These are phyloP conservation scores for Tetragonula clypearis DNA, from an alignment of 1,140 invertebrate species.

Conservation along the genomic window DNA sequence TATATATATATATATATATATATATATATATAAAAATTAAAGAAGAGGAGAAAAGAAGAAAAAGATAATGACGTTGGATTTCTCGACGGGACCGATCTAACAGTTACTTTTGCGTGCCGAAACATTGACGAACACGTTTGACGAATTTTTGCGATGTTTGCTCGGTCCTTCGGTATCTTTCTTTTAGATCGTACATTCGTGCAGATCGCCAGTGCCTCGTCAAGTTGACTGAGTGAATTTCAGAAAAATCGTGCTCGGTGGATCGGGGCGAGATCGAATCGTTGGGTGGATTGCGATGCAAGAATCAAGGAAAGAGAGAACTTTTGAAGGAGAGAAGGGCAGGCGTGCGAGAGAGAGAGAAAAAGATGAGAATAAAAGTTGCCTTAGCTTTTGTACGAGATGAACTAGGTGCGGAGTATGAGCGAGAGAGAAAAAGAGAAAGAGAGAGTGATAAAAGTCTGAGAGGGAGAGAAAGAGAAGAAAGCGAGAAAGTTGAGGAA, in stretches of 20 bases:
- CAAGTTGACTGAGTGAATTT: background rate
- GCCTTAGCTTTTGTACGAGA: slow-evolving; percentile 78
- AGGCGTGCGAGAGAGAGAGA: slow-evolving; percentile 18
- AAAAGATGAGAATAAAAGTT: slow-evolving; percentile 55
- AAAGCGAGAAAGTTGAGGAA: background rate
- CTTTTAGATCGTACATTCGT: background rate
- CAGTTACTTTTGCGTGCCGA: background rate
- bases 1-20: too few species aligned
- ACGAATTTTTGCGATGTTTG: background rate
- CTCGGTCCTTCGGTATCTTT: background rate
- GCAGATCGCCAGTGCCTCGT: background rate
- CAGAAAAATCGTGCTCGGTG: background rate
- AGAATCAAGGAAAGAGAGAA: slow-evolving; percentile 1
- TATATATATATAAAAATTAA: background rate
- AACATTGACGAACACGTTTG: background rate
- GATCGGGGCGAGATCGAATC: background rate
- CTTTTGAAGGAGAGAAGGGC: background rate
- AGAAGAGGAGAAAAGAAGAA: background rate
- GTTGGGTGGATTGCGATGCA: slow-evolving; percentile 7
- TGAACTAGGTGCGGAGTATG: slow-evolving; percentile 26
- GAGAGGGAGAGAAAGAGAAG: background rate
- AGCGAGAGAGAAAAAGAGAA: slow-evolving; percentile 7
- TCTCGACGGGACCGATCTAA: slow-evolving; percentile 55
- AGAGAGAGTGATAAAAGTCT: slow-evolving; percentile 21
- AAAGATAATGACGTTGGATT: background rate